Conservation (phyloP, 1,140 invertebrate genomes). For the Leguminivora glycinivorella region DNA sequence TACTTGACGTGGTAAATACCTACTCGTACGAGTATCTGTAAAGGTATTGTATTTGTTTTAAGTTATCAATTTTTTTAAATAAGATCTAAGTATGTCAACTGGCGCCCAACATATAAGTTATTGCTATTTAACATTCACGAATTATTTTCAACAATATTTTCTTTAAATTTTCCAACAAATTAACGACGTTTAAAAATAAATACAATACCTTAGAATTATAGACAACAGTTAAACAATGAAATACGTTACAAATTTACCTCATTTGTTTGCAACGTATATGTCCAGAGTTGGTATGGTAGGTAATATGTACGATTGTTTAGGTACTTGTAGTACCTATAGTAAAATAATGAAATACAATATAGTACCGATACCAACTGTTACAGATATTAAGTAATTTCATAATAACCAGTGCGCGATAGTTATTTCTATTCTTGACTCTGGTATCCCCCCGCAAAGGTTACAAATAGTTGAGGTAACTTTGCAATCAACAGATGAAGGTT, state of each 20-base stretch:
- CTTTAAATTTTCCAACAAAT: neutral
- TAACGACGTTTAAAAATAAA: neutral
- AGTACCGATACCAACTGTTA: too few species aligned
- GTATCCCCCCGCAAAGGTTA: neutral
- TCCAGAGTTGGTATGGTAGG: neutral
- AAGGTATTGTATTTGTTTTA: neutral
- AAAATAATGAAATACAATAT: too few species aligned
- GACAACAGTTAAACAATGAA: constrained; percentile 3
- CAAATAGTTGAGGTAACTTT: neutral
- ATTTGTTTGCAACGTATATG: neutral
- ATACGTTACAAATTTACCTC: neutral
- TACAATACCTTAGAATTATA: neutral
- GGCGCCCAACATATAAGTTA: neutral
- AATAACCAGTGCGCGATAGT: neutral
- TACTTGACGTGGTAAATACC: neutral
- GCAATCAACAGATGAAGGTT: constrained; percentile 2
- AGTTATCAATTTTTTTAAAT: neutral
- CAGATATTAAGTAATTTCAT: too few species aligned
- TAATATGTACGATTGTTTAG: too few species aligned
- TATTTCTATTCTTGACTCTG: neutral
- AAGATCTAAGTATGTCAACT: neutral
- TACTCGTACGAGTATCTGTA: too few species aligned
- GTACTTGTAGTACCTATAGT: too few species aligned
- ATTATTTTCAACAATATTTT: neutral
- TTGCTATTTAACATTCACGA: neutral